Evolutionary conservation across 2,888 invertebrate genomes (phyloP).

Genomic region (Lasioglossum figueresi): DNA sequence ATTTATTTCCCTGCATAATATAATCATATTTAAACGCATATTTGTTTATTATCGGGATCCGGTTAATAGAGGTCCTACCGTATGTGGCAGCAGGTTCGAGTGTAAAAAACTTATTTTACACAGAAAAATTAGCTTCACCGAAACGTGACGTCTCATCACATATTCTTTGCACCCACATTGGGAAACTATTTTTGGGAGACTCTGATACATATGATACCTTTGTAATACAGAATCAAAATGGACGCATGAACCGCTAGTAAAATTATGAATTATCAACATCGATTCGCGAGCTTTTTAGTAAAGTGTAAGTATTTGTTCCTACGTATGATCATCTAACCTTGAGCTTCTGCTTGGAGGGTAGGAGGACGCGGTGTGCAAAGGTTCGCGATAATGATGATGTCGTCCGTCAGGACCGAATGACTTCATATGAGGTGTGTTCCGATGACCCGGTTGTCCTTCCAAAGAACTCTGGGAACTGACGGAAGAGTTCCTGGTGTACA

Average conservation of each 20-base stretch:
- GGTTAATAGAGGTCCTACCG: no score
- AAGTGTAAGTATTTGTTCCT: neutral
- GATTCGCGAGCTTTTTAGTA: neutral
- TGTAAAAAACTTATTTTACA: neutral
- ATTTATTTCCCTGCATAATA: no score
- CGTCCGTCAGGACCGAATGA: constrained; percentile 93
- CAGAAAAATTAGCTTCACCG: neutral
- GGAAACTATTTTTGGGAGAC: neutral
- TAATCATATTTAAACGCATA: no score
- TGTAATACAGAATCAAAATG: neutral
- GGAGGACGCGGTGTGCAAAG: constrained; percentile 78
- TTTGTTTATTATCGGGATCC: no score
- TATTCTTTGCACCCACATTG: neutral
- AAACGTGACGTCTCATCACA: neutral
- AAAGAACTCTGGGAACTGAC: constrained; percentile 93
- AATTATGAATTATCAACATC: neutral
- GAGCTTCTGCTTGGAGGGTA: constrained; percentile 80
- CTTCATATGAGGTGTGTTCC: constrained; percentile 93
- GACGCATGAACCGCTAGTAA: neutral
- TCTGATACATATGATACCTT: neutral
- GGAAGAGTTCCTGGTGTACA: constrained; percentile 90
- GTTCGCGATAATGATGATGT: constrained; percentile 74
- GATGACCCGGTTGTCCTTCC: constrained; percentile 88
- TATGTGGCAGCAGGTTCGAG: neutral
- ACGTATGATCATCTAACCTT: constrained; percentile 68